Evolutionary conservation across 1,140 invertebrate genomes (phyloP).

Genomic region (Nilaparvata lugens): DNA sequence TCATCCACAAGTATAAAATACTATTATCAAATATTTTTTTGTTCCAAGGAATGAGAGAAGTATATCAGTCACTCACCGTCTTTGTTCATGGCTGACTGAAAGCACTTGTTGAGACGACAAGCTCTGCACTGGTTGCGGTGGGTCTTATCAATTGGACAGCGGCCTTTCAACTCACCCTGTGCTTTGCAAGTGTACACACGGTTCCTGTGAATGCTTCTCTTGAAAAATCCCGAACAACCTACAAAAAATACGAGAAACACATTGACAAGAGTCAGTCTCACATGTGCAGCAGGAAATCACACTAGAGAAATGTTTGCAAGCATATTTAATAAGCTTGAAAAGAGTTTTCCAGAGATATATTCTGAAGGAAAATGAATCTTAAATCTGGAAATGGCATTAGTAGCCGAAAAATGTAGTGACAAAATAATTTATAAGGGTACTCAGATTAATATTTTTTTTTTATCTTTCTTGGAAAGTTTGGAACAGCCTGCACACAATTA

Average conservation of each 20-base stretch:
- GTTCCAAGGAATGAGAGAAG: too few species aligned
- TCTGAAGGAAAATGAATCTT: too few species aligned
- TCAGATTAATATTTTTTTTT: too few species aligned
- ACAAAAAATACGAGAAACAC: conserved; percentile 20
- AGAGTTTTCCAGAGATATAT: too few species aligned
- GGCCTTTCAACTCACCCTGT: conserved; percentile 81
- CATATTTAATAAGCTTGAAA: neutral
- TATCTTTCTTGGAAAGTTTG: conserved; percentile 93
- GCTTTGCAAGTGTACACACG: conserved; percentile 94
- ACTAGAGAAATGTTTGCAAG: neutral
- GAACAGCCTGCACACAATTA: conserved; percentile 67
- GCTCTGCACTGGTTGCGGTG: conserved; percentile 95
- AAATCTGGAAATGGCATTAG: too few species aligned
- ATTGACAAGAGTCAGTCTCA: neutral
- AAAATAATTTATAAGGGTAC: too few species aligned
- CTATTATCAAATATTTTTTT: too few species aligned
- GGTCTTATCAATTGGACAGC: conserved; percentile 93
- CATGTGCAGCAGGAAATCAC: conserved; percentile 13
- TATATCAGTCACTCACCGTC: conserved; percentile 42
- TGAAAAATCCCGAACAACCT: conserved; percentile 97
- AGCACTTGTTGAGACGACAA: conserved; percentile 92
- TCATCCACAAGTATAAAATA: too few species aligned
- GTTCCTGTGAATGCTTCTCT: conserved; percentile 91
- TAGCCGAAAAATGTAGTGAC: too few species aligned
- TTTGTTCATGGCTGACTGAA: conserved; percentile 97